Evolutionary conservation across 2,113 vertebrate genomes (phyloP).

Genomic region (Platysternon megacephalum): DNA sequence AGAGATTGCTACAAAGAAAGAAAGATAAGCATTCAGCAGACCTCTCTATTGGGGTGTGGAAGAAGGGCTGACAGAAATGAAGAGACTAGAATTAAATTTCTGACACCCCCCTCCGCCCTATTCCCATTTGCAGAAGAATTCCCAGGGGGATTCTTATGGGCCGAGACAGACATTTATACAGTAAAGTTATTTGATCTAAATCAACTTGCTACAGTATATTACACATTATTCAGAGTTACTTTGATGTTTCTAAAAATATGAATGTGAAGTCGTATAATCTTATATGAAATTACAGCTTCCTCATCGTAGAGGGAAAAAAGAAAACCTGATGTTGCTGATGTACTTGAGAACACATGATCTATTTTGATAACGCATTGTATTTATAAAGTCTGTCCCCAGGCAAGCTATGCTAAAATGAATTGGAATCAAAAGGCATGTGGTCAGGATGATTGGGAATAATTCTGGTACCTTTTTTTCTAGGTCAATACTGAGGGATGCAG

Average conservation of each 20-base stretch:
- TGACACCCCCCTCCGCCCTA: background rate
- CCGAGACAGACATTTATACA: background rate
- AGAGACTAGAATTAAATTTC: background rate
- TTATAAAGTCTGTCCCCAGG: slow-evolving; percentile 45
- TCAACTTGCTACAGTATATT: background rate
- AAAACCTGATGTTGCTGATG: background rate
- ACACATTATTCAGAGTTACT: background rate
- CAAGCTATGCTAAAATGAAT: slow-evolving; percentile 28
- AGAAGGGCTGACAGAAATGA: background rate
- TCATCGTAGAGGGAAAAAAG: background rate
- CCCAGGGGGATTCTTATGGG: background rate
- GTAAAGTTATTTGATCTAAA: slow-evolving; percentile 1
- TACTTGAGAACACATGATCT: slow-evolving; percentile 22
- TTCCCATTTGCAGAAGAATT: background rate
- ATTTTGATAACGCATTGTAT: slow-evolving; percentile 37
- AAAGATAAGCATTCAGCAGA: fast-evolving
- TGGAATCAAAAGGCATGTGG: background rate
- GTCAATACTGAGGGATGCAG: background rate
- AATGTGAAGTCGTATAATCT: background rate
- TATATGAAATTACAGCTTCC: slow-evolving; percentile 9
- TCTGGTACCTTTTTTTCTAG: background rate
- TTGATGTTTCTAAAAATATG: background rate
- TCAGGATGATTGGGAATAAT: slow-evolving; percentile 14
- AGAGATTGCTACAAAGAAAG: fast-evolving
- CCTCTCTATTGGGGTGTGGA: background rate